These are phyloP conservation scores for Rostratula benghalensis DNA, from an alignment of 2,113 vertebrate species.

Conservation along the genomic window DNA sequence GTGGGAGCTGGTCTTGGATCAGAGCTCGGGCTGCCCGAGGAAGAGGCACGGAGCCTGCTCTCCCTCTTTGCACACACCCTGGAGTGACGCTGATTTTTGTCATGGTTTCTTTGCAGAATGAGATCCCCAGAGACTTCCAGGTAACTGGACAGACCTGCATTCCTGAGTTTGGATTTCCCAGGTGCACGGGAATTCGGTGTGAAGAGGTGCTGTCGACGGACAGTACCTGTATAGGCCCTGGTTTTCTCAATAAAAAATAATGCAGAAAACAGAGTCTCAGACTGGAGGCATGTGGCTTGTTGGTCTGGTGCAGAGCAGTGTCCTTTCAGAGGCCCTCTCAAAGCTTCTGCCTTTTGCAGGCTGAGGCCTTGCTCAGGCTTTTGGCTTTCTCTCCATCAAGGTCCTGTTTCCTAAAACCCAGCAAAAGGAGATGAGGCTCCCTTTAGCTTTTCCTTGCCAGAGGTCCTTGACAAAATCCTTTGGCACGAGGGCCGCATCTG, in stretches of 20 bases:
- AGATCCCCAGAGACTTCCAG: neutral
- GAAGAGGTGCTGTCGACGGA: neutral
- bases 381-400: too few species aligned
- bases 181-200: slow-evolving; percentile 29
- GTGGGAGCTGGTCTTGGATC: neutral
- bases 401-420: too few species aligned
- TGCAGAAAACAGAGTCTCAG: neutral
- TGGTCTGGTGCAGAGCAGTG: neutral
- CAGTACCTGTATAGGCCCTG: neutral
- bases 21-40: neutral
- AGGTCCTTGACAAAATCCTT: neutral
- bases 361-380: too few species aligned
- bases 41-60: accelerated
- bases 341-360: too few species aligned
- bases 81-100: neutral
- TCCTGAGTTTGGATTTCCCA: too few species aligned
- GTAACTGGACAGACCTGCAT: slow-evolving; percentile 63
- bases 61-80: too few species aligned
- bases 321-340: neutral
- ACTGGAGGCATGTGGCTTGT: neutral
- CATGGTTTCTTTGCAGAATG: slow-evolving; percentile 9
- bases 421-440: neutral
- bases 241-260: neutral
- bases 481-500: neutral
- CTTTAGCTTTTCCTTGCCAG: neutral